Evolutionary conservation across 2,113 vertebrate genomes (phyloP).

Genomic region (Tragelaphus buxtoni): DNA sequence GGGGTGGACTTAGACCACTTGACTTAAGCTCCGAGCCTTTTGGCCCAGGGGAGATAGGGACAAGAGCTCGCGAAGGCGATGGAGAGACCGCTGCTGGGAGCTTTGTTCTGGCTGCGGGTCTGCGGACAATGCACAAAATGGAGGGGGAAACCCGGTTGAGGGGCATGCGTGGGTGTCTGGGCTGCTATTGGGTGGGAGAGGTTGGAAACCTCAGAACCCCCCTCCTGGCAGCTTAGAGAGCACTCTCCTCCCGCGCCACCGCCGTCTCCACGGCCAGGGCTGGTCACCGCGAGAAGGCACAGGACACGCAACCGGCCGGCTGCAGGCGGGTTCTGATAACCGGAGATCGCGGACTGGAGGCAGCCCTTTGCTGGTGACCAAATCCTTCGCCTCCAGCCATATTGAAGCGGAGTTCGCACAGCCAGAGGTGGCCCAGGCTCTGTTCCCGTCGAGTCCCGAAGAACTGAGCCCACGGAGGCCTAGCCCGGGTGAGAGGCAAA

Average conservation of each 20-base stretch:
- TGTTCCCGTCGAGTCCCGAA: neutral
- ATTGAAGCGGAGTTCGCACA: neutral
- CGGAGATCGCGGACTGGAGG: neutral
- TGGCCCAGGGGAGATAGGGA: neutral
- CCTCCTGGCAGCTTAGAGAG: constrained; percentile 55
- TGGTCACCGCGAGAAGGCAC: neutral
- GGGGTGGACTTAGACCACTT: neutral
- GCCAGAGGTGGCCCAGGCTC: neutral
- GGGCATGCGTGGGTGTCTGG: neutral
- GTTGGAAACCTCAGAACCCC: neutral
- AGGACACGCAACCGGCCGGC: neutral
- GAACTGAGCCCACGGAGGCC: neutral
- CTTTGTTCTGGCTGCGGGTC: constrained; percentile 37
- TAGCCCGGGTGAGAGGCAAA: neutral
- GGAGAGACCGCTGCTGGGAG: neutral
- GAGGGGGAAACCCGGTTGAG: neutral
- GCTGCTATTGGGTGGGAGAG: constrained; percentile 55
- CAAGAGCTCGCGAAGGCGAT: neutral
- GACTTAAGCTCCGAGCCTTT: neutral
- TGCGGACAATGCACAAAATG: neutral
- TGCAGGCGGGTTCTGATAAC: neutral
- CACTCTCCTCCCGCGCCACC: constrained; percentile 70
- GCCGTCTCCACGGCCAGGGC: constrained; percentile 72
- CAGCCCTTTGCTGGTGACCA: neutral
- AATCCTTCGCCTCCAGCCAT: neutral